These are phyloP conservation scores for Phaenicophaeus curvirostris DNA, from an alignment of 2,797 vertebrate species.

Conservation along the genomic window DNA sequence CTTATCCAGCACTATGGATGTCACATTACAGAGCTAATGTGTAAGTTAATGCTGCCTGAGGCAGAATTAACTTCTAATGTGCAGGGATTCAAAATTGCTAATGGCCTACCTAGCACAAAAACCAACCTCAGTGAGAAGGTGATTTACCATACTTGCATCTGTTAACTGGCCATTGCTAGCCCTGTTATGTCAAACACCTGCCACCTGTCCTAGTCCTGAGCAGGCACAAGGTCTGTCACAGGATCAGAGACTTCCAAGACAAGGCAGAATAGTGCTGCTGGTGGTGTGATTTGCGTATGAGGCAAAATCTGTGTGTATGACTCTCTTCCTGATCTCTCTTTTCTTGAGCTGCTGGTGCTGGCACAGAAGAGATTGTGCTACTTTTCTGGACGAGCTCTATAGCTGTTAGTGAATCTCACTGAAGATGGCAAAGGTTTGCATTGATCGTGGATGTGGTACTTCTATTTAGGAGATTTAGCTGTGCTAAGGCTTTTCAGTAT, in stretches of 20 bases:
- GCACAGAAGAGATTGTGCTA: background rate
- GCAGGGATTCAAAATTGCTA: slow-evolving; percentile 4
- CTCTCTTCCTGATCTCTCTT: background rate
- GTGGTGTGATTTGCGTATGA: accelerated
- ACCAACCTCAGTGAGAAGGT: background rate
- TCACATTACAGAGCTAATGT: slow-evolving; percentile 42
- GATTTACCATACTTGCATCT: background rate
- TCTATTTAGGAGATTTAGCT: background rate
- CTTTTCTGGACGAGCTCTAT: background rate
- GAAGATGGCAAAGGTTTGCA: background rate
- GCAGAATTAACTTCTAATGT: slow-evolving; percentile 50
- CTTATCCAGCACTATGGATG: background rate
- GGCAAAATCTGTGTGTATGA: background rate
- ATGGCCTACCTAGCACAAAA: background rate
- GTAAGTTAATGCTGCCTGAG: slow-evolving; percentile 57
- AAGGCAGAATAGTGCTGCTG: background rate
- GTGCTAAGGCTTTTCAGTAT: background rate
- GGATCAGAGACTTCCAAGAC: background rate
- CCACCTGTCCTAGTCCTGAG: background rate
- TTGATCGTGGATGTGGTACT: accelerated
- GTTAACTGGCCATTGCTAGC: background rate
- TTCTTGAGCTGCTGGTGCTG: accelerated
- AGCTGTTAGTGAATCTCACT: background rate
- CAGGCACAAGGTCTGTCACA: accelerated
- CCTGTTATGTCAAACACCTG: background rate